Percentiles rank a stretch among this genome's conserved stretches.
phyloP scores from a whole-genome alignment of 1,140 invertebrate species.

The Drosophila sucinea region DNA sequence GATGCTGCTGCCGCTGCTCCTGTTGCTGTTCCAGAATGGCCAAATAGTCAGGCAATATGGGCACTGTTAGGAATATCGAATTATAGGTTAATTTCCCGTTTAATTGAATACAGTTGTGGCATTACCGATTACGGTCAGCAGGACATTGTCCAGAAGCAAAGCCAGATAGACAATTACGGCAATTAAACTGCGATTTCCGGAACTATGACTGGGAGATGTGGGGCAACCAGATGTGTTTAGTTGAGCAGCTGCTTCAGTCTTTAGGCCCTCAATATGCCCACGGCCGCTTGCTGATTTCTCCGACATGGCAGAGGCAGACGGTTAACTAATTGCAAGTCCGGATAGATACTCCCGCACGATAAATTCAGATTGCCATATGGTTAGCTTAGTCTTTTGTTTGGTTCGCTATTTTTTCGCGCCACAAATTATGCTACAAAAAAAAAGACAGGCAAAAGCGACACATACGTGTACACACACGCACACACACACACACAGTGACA shows the following conservation, averaged over 20 bases:
- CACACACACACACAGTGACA: background rate
- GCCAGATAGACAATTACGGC: conserved; percentile 87
- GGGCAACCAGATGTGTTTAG: conserved; percentile 59
- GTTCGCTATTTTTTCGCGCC: conserved; percentile 45
- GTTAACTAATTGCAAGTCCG: conserved; percentile 38
- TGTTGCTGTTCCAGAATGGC: conserved; percentile 85
- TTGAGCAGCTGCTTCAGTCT: conserved; percentile 45
- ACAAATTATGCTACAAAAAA: conserved; percentile 57
- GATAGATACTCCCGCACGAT: conserved; percentile 26
- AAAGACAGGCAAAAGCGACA: background rate
- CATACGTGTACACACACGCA: conserved; percentile 23
- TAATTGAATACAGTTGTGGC: conserved; percentile 17
- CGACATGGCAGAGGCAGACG: conserved; percentile 39
- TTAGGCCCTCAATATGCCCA: conserved; percentile 21
- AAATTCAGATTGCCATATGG: conserved; percentile 66
- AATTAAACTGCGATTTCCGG: conserved; percentile 73
- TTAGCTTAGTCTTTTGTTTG: conserved; percentile 11
- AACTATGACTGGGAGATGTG: conserved; percentile 40
- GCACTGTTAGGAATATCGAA: conserved; percentile 85
- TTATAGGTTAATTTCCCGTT: conserved; percentile 9
- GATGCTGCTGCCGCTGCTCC: conserved; percentile 2
- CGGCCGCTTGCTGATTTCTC: conserved; percentile 43
- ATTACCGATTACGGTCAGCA: conserved; percentile 90
- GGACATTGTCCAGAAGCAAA: conserved; percentile 89
- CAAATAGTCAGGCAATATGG: conserved; percentile 93